Conservation (phyloP, 1,140 invertebrate genomes). For the Apocrypta bakeri region DNA sequence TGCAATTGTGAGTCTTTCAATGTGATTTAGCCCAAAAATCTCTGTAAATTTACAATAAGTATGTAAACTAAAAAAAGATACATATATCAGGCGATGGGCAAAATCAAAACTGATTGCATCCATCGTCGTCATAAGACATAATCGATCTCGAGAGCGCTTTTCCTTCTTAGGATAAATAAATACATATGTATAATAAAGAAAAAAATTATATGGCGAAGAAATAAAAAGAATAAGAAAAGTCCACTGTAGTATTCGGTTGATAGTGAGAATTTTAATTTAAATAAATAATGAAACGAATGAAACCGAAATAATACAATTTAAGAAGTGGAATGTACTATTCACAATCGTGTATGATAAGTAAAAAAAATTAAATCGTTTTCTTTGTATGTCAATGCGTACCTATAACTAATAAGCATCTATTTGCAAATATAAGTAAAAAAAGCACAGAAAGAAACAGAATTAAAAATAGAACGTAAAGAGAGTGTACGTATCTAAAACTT, state of each 20-base stretch:
- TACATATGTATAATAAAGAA: conserved; percentile 26
- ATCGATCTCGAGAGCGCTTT: conserved; percentile 51
- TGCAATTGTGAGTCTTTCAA: conserved; percentile 25
- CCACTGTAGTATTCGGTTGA: conserved; percentile 41
- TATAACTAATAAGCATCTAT: conserved; percentile 32
- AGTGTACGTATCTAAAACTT: conserved; percentile 14
- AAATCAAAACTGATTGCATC: conserved; percentile 15
- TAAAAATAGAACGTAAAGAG: not conserved
- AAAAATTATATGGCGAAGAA: conserved; percentile 43
- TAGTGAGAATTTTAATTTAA: conserved; percentile 46
- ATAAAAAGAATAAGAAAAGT: conserved; percentile 21
- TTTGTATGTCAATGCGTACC: conserved; percentile 15
- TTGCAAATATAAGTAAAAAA: conserved; percentile 40
- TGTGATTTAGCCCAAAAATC: conserved; percentile 38
- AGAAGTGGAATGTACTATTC: conserved; percentile 7
- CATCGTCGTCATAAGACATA: conserved; percentile 45
- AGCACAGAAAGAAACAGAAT: not conserved
- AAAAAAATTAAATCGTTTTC: conserved; percentile 34
- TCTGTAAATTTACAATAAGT: conserved; percentile 4
- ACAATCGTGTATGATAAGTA: conserved; percentile 29
- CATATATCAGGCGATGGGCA: conserved; percentile 39
- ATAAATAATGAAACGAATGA: not conserved
- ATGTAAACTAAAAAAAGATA: not conserved
- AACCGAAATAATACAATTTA: conserved; percentile 24
- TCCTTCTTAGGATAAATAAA: conserved; percentile 47